phyloP scores from a whole-genome alignment of 2,888 invertebrate genomes.

The Volucella inanis region DNA sequence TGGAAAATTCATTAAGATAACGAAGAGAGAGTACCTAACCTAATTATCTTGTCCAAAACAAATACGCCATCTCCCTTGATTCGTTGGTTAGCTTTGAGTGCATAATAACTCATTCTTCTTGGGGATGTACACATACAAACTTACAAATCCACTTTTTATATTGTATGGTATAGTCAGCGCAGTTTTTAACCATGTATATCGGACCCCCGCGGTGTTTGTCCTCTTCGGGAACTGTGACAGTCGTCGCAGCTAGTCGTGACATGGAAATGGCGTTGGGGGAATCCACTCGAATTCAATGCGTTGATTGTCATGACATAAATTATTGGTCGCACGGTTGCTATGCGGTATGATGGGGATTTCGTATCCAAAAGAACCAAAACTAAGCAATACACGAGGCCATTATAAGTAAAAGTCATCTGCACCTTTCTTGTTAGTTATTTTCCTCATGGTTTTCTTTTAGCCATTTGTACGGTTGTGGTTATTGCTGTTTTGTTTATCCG shows the following conservation, averaged over 20 bases:
- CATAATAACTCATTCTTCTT: slow-evolving; percentile 53
- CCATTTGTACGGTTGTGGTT: slow-evolving; percentile 13
- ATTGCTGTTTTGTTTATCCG: slow-evolving; percentile 29
- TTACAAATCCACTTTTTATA: too few species aligned
- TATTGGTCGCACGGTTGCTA: slow-evolving; percentile 51
- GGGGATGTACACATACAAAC: slow-evolving; percentile 12
- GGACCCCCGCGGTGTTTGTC: neutral
- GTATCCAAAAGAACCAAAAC: slow-evolving; percentile 1
- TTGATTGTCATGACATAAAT: slow-evolving; percentile 56
- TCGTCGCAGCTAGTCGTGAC: neutral
- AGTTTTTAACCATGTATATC: slow-evolving; percentile 48
- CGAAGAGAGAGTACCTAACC: slow-evolving; percentile 64
- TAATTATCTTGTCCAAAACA: slow-evolving; percentile 67
- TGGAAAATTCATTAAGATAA: slow-evolving; percentile 72
- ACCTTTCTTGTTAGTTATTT: slow-evolving; percentile 35
- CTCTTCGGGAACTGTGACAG: neutral
- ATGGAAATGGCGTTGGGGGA: slow-evolving; percentile 1
- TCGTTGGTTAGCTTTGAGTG: slow-evolving; percentile 31
- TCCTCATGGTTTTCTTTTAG: neutral
- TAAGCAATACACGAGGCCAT: slow-evolving; percentile 9
- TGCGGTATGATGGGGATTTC: slow-evolving; percentile 24
- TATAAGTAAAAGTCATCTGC: slow-evolving; percentile 40
- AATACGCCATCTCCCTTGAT: slow-evolving; percentile 48
- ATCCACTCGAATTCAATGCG: slow-evolving; percentile 47
- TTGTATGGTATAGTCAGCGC: slow-evolving; percentile 16